Percentiles rank a stretch among this genome's conserved stretches.
These are phyloP conservation scores for Babyrousa celebensis DNA, from an alignment of 2,797 vertebrate genomes.

Conservation along the genomic window DNA sequence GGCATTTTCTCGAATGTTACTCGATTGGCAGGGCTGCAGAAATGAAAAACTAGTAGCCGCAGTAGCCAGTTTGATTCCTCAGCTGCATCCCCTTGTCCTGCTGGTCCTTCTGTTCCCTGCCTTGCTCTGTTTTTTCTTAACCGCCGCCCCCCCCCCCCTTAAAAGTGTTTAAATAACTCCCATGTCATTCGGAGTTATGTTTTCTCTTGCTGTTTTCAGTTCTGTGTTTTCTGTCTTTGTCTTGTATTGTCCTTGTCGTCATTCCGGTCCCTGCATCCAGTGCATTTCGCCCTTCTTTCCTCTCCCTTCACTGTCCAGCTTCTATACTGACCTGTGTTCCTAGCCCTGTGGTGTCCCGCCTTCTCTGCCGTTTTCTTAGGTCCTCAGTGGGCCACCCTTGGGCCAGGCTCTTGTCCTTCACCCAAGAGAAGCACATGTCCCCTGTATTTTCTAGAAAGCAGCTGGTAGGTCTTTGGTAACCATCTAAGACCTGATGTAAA, in stretches of 20 bases:
- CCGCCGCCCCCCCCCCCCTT: not conserved
- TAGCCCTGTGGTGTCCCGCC: accelerated
- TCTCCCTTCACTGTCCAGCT: accelerated
- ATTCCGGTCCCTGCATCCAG: not conserved
- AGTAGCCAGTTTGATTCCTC: not conserved
- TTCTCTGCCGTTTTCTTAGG: accelerated
- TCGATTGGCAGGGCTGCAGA: slow-evolving; percentile 60
- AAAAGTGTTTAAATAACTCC: not conserved
- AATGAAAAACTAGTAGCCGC: slow-evolving; percentile 47
- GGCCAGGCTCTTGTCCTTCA: not conserved
- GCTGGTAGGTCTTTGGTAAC: not conserved
- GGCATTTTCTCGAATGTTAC: slow-evolving; percentile 71
- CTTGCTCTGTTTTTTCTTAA: not conserved
- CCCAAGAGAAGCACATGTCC: accelerated
- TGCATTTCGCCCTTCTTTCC: not conserved
- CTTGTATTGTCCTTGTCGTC: not conserved
- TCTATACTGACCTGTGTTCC: accelerated
- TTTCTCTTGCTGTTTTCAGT: not conserved
- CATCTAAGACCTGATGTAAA: not conserved
- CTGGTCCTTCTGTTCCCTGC: accelerated
- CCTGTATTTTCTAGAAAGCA: not conserved
- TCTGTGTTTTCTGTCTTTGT: not conserved
- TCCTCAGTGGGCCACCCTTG: not conserved
- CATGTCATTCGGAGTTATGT: accelerated
- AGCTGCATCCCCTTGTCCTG: not conserved